Conservation (phyloP, 2,888 invertebrate species). For the Drosophila tanythrix region DNA sequence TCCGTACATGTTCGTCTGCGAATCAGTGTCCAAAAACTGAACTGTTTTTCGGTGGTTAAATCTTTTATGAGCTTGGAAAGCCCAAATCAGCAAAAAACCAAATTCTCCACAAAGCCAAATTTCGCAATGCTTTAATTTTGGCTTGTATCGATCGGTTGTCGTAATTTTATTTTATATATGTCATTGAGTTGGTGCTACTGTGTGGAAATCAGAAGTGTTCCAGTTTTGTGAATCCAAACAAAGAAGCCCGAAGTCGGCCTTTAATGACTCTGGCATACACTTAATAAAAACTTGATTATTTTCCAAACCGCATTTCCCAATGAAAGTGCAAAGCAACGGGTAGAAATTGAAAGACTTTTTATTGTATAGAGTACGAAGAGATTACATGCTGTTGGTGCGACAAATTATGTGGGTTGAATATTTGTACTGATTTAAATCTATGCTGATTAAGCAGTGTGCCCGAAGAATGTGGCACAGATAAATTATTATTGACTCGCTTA, state of each 20-base stretch:
- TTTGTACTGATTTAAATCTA: slow-evolving; percentile 12
- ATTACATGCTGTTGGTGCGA: slow-evolving; percentile 7
- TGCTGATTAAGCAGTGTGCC: slow-evolving; percentile 31
- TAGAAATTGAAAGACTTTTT: not conserved
- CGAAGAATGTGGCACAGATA: slow-evolving; percentile 26
- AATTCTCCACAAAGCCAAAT: slow-evolving; percentile 23
- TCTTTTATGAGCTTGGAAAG: slow-evolving; percentile 53
- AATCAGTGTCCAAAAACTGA: slow-evolving; percentile 40
- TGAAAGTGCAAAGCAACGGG: not conserved
- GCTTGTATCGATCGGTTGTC: slow-evolving; percentile 37
- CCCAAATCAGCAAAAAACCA: slow-evolving; percentile 42
- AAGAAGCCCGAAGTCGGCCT: not conserved
- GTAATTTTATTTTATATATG: slow-evolving; percentile 1
- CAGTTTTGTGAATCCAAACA: slow-evolving; percentile 11
- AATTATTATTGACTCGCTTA: slow-evolving; percentile 9
- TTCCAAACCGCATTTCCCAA: not conserved
- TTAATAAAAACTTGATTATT: not conserved
- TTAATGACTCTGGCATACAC: slow-evolving; percentile 24
- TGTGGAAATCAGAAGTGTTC: slow-evolving; percentile 38
- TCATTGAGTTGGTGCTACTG: slow-evolving; percentile 10
- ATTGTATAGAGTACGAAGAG: slow-evolving; percentile 9
- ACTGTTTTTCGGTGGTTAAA: not conserved
- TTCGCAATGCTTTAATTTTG: slow-evolving; percentile 35
- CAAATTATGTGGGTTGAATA: slow-evolving; percentile 14
- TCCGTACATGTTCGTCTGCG: slow-evolving; percentile 48